phyloP scores from a whole-genome alignment of 2,797 vertebrate species.

The Botia kubotai region DNA sequence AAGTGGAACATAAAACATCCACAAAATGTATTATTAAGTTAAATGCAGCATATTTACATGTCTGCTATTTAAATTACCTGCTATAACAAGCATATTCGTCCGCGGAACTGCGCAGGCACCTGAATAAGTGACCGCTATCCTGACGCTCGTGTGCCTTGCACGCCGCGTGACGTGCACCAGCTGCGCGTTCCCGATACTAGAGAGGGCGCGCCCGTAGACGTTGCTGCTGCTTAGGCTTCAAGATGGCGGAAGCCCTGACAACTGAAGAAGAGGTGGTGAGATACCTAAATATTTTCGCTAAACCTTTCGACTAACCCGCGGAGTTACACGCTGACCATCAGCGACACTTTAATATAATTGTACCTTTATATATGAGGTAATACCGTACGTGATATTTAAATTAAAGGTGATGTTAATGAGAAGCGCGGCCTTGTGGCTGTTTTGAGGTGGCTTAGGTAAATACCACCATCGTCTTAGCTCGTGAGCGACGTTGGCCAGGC shows the following conservation, averaged over 20 bases:
- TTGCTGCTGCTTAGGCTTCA: conserved; percentile 79
- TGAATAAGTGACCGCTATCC: background rate
- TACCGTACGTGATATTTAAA: too few species aligned
- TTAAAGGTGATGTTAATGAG: background rate
- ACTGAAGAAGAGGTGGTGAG: conserved; percentile 87
- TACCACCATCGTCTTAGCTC: conserved; percentile 26
- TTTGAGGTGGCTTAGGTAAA: conserved; percentile 29
- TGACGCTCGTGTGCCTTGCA: background rate
- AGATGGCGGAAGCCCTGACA: conserved; percentile 90
- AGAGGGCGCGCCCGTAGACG: conserved; percentile 81
- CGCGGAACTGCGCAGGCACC: background rate
- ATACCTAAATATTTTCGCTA: conserved; percentile 54
- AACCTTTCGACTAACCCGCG: background rate
- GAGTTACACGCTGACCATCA: background rate
- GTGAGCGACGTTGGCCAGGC: background rate
- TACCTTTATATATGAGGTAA: background rate
- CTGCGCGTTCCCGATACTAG: conserved; percentile 53
- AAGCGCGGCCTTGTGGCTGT: conserved; percentile 22
- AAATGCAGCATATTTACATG: too few species aligned
- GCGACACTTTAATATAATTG: background rate
- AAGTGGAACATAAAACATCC: too few species aligned
- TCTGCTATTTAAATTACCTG: too few species aligned
- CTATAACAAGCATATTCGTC: background rate
- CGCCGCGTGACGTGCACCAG: conserved; percentile 1
- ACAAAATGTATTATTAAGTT: too few species aligned